Evolutionary conservation across 2,888 invertebrate genomes (phyloP).

Genomic region (Eutolmus rufibarbis): DNA sequence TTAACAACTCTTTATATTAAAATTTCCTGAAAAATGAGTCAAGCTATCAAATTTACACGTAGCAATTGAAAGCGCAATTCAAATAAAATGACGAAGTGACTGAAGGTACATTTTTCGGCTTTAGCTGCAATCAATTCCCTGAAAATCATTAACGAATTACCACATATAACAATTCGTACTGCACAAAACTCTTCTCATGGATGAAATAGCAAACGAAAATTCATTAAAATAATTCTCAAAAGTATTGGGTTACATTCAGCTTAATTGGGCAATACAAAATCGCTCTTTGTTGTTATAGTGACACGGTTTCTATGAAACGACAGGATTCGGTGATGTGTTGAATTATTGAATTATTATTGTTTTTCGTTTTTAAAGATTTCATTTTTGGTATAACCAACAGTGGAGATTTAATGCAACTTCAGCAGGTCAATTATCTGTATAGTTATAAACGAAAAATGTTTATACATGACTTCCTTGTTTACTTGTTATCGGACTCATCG

Average conservation of each 20-base stretch:
- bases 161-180: neutral
- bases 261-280: neutral
- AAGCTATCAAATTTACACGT: neutral
- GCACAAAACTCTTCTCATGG: neutral
- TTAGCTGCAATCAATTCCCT: neutral
- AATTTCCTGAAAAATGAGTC: neutral
- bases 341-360: neutral
- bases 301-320: neutral
- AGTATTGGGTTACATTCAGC: neutral
- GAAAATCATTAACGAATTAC: neutral
- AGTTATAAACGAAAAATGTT: neutral
- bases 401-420: neutral
- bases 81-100: neutral
- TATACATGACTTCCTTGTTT: neutral
- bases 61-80: neutral
- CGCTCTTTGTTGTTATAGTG: neutral
- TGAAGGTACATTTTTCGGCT: neutral
- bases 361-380: neutral
- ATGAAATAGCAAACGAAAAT: neutral
- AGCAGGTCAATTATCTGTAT: neutral
- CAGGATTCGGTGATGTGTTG: neutral
- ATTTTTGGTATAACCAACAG: neutral
- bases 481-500: too few relatives aligned
- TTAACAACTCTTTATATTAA: neutral
- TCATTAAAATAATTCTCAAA: neutral